phyloP scores from a whole-genome alignment of 92 coral and sea anemone genomes.

The Parazoanthus atlanticus region DNA sequence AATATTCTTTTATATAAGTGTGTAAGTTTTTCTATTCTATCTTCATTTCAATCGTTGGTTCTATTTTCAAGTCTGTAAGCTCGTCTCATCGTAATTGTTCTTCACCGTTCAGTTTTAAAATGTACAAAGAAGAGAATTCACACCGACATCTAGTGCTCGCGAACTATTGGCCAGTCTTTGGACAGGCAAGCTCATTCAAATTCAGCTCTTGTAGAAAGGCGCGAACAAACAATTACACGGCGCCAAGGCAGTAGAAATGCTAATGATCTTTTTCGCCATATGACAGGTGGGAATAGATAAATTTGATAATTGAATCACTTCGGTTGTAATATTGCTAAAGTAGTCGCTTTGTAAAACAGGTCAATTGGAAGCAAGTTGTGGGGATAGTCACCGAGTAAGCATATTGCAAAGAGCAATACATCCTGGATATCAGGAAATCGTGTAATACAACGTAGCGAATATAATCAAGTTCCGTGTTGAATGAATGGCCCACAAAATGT shows the following conservation, averaged over 20 bases:
- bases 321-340: constrained; percentile 4
- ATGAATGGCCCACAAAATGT: background rate
- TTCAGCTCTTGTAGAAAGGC: constrained; percentile 18
- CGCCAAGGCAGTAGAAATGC: constrained; percentile 27
- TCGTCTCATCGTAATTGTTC: background rate
- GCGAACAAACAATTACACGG: constrained; percentile 29
- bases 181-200: constrained; percentile 9
- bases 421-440: background rate
- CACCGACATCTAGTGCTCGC: background rate
- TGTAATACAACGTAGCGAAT: background rate
- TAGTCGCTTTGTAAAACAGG: background rate
- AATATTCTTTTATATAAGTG: background rate
- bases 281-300: constrained; percentile 34
- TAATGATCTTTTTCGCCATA: constrained; percentile 25
- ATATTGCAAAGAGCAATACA: background rate
- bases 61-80: background rate
- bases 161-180: background rate
- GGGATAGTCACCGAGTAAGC: background rate
- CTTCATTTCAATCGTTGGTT: background rate
- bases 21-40: background rate
- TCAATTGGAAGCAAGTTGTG: background rate
- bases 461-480: background rate
- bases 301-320: constrained; percentile 27
- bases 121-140: background rate
- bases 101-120: constrained; percentile 4